A percentile compares a stretch with the other conserved stretches of the same genome.
Conservation (phyloP, 2,797 vertebrate species). For the Sitta carolinensis region DNA sequence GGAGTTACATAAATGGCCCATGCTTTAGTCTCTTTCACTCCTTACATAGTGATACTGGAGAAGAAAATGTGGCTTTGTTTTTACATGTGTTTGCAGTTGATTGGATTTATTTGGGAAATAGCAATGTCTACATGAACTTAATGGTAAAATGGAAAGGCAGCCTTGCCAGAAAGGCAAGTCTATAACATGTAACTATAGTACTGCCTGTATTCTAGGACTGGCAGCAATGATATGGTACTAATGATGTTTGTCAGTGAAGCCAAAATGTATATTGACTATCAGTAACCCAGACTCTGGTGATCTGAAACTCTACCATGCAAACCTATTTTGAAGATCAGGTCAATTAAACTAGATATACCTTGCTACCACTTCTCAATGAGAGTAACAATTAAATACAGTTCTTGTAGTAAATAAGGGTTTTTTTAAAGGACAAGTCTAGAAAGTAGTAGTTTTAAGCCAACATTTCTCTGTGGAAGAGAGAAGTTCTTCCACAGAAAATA, state of each 20-base stretch:
- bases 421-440: neutral
- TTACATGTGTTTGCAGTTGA: neutral
- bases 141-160: neutral
- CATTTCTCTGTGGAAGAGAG: neutral
- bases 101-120: neutral
- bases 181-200: neutral
- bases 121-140: neutral
- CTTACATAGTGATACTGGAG: neutral
- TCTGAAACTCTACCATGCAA: neutral
- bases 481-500: neutral
- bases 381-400: neutral
- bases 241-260: neutral
- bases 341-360: neutral
- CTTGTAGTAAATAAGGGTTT: neutral
- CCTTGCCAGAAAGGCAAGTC: neutral
- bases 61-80: neutral
- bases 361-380: neutral
- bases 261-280: neutral
- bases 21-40: neutral
- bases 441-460: neutral
- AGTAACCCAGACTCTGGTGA: neutral
- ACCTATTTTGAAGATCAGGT: neutral
- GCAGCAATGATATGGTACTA: rapidly evolving
- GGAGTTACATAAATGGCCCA: neutral
- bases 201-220: neutral